Base-by-base conservation (phyloP, 2,797 vertebrate species). In the Clarias pachynema region DNA sequence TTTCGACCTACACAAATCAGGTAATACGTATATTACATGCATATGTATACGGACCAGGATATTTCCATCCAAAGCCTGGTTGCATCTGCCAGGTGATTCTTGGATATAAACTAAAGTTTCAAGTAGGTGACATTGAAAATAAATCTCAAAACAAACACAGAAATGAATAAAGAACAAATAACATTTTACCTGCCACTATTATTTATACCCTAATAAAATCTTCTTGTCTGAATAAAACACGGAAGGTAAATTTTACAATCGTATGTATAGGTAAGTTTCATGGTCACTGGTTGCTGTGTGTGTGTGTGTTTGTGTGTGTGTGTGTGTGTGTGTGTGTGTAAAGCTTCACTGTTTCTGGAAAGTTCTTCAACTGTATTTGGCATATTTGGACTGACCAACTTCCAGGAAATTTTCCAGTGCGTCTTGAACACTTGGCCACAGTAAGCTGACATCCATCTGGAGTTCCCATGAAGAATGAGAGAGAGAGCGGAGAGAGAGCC, bases 251-350 rank as follows among this genome's bases (percentile, higher is more conserved):
- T 53, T 8, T 24, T 44, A 53, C 40, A 15, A 16, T 49, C 2
- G 5, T 73, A 49, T 10, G 9, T 10, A 12, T 12, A 12, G 44
- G 37, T 22, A 12, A 44, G 12, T 44, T 24, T 44, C 22, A n/a
- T 4, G 34, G 22, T 44, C 4, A n/a, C 12, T 44, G 37, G 22
- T 44, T 44, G 34, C 37, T 87, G 85, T n/a, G 92, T 88, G 88
- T 62, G 59, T 63, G n/a, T 65, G 26, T 69, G n/a, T 34, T 31
- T n/a, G 92, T 88, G 88, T 62, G 59, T 34, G n/a, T n/a, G 92
- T 88, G 88, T 62, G 59, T 69, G 69, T 57, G 37, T 85, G 60
- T 40, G 40, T 63, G n/a, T 65, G 26, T 69, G n/a, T 34, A 22
- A 68, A n/a, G 56, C 14, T 0, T 59, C 22, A 59, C 31, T 69